Base-by-base conservation (phyloP, 2,113 vertebrate species). In the Circaetus cinerascens region DNA sequence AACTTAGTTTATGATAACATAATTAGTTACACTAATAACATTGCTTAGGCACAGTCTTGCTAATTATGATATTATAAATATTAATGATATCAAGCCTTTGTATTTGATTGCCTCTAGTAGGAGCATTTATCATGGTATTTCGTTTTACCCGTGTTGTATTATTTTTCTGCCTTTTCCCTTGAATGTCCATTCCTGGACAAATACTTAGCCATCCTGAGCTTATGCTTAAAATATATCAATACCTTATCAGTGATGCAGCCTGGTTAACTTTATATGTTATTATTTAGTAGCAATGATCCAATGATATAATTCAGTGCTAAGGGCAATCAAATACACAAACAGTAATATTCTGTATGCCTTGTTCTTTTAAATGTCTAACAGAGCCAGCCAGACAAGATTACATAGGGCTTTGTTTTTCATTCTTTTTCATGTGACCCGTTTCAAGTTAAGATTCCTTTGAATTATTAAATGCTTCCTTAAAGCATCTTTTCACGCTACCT, bases 381-480 rank as follows among this genome's bases (percentile, higher is more conserved):
- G 30, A 94, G 62, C 29, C 91, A 90, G 59, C 53, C 66, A 95
- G 95, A 56, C 77, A 76, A 40, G 60, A 90, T 83, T 83, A 96
- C 46, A 82, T 0, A 60, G 60, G 77, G 96, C 87, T 98, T 97
- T 96, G 86, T 96, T 98, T 97, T 95, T 76, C 32, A 86, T 90
- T 97, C 93, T 97, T 97, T 97, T 95, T 97, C 93, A 97, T 86
- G 90, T 96, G 93, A 97, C 95, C 97, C 96, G 71, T 97, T 98
- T 98, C 95, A 98, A 96, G 93, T 96, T 97, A 98, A 97, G 88
- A 97, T 92, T 97, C 96, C 91, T 98, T 96, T 98, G 93, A 98
- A 98, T 98, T 97, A 98, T 98, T 98, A 97, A 98, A 98, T 96
- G 94, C 88, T 97, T 98, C 96, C 97, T 98, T 98, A 97, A 97